Conservation (phyloP, 2,113 vertebrate genomes). For the Strix aluco region DNA sequence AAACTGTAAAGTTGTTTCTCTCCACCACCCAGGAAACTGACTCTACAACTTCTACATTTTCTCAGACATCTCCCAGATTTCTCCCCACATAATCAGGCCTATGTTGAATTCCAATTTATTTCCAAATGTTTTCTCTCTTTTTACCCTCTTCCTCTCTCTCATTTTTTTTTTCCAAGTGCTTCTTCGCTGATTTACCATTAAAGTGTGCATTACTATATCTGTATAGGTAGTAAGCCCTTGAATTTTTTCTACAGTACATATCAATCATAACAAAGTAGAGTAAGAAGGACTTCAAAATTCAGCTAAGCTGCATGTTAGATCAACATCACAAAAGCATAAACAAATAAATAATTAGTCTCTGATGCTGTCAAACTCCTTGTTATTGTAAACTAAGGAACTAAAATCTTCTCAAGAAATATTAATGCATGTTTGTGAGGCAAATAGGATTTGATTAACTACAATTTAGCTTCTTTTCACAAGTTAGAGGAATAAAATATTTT, state of each 20-base stretch:
- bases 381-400: background rate
- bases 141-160: background rate
- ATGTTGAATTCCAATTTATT: background rate
- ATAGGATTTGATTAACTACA: background rate
- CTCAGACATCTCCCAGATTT: background rate
- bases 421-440: background rate
- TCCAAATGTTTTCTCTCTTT: background rate
- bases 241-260: background rate
- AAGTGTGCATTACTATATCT: background rate
- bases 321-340: background rate
- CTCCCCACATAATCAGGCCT: background rate
- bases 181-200: background rate
- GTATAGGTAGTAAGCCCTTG: background rate
- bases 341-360: background rate
- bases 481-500: background rate
- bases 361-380: background rate
- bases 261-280: background rate
- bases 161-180: background rate
- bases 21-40: background rate
- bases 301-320: background rate
- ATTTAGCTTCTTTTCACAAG: background rate
- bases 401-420: background rate
- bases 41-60: background rate
- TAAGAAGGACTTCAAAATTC: background rate
- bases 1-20: background rate